Evolutionary conservation across 2,888 invertebrate species (phyloP).

Genomic region (Schizaphis graminum): DNA sequence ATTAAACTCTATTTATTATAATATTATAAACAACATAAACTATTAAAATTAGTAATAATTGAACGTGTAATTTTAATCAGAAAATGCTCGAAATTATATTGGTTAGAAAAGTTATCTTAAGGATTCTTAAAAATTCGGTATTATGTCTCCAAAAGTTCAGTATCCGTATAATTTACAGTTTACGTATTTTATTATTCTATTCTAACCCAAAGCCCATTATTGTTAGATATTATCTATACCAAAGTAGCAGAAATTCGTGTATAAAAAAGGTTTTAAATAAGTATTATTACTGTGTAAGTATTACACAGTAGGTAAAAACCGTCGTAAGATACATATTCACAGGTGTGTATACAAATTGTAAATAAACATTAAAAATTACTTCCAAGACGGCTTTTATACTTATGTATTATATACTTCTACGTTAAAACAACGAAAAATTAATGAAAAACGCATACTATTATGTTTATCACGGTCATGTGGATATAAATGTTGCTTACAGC

Average conservation of each 20-base stretch:
- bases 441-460: neutral
- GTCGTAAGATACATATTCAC: neutral
- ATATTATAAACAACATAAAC: neutral
- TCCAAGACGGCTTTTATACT: neutral
- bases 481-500: neutral
- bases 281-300: no score
- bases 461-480: constrained; percentile 39
- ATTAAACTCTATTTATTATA: neutral
- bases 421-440: neutral
- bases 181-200: neutral
- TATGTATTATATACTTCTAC: neutral
- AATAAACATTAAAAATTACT: neutral
- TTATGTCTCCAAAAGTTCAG: neutral
- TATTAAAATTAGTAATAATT: neutral
- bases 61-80: neutral
- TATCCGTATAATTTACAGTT: neutral
- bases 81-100: neutral
- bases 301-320: no score
- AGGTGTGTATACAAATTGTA: neutral
- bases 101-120: neutral
- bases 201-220: neutral
- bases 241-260: neutral
- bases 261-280: neutral
- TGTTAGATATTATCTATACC: neutral
- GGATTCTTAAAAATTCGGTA: neutral